Evolutionary conservation across 2,797 vertebrate genomes (phyloP), one percentile per base, ranked within the genome.

Genomic region (Hoplostethus mediterraneus): DNA sequence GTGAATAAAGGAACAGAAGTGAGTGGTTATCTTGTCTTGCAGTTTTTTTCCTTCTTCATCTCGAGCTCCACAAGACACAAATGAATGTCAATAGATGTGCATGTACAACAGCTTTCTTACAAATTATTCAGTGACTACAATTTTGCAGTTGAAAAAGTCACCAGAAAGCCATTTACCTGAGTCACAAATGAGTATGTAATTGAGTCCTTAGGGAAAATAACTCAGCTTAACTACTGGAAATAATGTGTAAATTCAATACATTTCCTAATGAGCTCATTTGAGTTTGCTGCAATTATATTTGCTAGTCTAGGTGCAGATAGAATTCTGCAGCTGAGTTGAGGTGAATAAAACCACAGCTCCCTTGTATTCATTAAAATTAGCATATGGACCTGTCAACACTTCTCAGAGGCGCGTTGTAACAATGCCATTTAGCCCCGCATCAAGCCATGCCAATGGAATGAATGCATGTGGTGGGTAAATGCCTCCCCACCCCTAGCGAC

Each of bases 351-450:
- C 95, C 85, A 90, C 94, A 90, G 93, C 93, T 95, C 93, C 79
- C 84, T 95, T 95, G 95, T 96, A 95, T 97, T 97, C 96, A 98
- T 99, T 99, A 97, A 97, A 97, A 97, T 97, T 97, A 97, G 96
- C 97, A 97, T 98, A 98, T 96, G 96, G 96, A 96, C 95, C 97
- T 98, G 97, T 98, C 97, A 98, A 97, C 97, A 97, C 96, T 96
- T 96, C 96, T 96, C 95, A 94, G 95, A 96, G 95, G 95, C 93
- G 83, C 91, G 94, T 95, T 97, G 95, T 97, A 98, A 97, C 96
- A 96, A 97, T 97, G 97, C 96, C 96, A 98, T 98, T 98, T 97
- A 97, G 97, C 96, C 96, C 95, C 93, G 95, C 96, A 96, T 96
- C 95, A 95, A 95, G 96, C 95, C 94, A 94, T 95, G 97, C 96